Evolutionary conservation across 2,797 vertebrate genomes (phyloP).

Genomic region (Lithobates pipiens): DNA sequence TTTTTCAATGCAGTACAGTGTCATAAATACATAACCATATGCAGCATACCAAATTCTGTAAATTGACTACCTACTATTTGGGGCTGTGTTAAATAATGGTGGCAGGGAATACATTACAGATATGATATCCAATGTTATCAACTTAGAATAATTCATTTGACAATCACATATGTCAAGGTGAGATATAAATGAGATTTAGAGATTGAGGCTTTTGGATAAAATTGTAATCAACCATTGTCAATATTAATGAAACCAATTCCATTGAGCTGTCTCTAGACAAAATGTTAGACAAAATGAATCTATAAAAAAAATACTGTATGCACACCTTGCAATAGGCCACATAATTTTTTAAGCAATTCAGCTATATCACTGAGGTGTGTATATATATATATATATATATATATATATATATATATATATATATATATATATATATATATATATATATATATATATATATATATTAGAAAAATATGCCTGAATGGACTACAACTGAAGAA

Average conservation of each 20-base stretch:
- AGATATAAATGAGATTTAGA: conserved; percentile 57
- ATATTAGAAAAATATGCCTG: no score
- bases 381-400: no score
- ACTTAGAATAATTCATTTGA: conserved; percentile 48
- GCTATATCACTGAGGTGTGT: background rate
- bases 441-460: no score
- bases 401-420: no score
- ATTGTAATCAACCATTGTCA: conserved; percentile 59
- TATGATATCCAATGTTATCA: conserved; percentile 37
- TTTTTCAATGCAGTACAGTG: no score
- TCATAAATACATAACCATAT: background rate
- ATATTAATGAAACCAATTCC: conserved; percentile 61
- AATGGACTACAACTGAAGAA: no score
- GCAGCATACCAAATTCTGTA: background rate
- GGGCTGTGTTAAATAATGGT: background rate
- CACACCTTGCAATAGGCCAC: conserved; percentile 34
- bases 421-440: no score
- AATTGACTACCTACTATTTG: background rate
- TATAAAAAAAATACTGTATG: conserved; percentile 1
- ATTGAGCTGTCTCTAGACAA: conserved; percentile 50
- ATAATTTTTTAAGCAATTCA: background rate
- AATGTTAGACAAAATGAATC: conserved; percentile 31
- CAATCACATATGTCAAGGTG: conserved; percentile 56
- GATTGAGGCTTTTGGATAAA: conserved; percentile 52
- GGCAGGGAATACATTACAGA: conserved; percentile 19